phyloP scores from a whole-genome alignment of 2,113 vertebrate genomes.

The Perognathus longimembris region DNA sequence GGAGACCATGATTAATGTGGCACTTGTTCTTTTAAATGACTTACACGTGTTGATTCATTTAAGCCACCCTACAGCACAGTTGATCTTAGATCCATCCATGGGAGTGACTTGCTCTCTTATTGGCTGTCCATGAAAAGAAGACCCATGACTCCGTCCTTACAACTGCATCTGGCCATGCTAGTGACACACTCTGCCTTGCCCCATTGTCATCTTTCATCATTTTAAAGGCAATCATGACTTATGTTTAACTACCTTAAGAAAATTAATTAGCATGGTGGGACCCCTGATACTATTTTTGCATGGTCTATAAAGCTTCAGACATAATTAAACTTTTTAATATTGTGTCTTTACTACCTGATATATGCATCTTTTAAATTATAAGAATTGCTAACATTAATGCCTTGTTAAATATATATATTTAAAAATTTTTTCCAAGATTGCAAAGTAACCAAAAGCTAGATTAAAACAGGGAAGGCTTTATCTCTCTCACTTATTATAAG shows the following conservation, averaged over 20 bases:
- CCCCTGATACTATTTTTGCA: conserved; percentile 60
- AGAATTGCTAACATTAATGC: conserved; percentile 69
- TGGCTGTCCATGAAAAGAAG: background rate
- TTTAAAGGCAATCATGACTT: conserved; percentile 57
- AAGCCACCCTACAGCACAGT: background rate
- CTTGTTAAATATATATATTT: conserved; percentile 59
- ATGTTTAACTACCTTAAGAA: conserved; percentile 77
- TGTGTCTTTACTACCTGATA: conserved; percentile 73
- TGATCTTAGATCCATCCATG: background rate
- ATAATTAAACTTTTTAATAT: conserved; percentile 79
- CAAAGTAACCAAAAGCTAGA: conserved; percentile 67
- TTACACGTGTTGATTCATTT: background rate
- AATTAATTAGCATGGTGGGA: conserved; percentile 76
- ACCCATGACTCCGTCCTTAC: background rate
- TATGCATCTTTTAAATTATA: conserved; percentile 78
- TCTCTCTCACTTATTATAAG: conserved; percentile 52
- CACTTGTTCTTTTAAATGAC: background rate
- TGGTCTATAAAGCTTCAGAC: conserved; percentile 72
- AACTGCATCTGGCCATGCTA: background rate
- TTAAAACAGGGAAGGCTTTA: conserved; percentile 61
- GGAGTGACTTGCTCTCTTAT: fast-evolving
- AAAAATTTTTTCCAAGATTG: conserved; percentile 45
- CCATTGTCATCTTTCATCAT: background rate
- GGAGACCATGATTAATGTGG: background rate
- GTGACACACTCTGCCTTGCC: background rate